These are phyloP conservation scores for Enteromius fasciolatus DNA, from an alignment of 2,797 vertebrate species.

Conservation along the genomic window DNA sequence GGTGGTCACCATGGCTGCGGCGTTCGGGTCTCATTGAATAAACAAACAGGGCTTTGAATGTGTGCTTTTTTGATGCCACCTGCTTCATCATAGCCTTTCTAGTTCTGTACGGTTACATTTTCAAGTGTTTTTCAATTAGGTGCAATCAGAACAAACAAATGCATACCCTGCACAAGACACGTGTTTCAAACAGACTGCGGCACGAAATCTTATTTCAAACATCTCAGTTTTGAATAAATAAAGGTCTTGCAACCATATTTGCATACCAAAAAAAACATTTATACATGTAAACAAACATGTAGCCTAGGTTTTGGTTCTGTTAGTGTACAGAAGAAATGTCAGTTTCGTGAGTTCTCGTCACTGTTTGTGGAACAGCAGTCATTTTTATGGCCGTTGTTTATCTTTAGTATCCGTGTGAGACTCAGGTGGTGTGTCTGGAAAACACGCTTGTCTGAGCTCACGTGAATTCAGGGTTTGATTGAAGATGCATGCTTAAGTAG, in stretches of 20 bases:
- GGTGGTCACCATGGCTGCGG: constrained; percentile 70
- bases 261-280: background rate
- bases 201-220: constrained; percentile 5
- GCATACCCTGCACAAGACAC: background rate
- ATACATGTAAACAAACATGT: background rate
- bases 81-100: constrained; percentile 23
- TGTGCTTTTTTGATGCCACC: constrained; percentile 47
- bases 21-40: constrained; percentile 66
- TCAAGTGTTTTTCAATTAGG: constrained; percentile 28
- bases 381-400: constrained; percentile 51
- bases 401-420: constrained; percentile 47
- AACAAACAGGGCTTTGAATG: constrained; percentile 69
- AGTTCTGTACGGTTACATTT: constrained; percentile 5
- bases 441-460: constrained; percentile 56
- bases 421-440: constrained; percentile 72
- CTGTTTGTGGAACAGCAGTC: constrained; percentile 24
- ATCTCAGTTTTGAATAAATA: background rate
- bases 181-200: background rate
- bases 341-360: background rate
- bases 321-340: background rate
- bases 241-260: background rate
- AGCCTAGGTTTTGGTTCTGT: background rate
- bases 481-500: constrained; percentile 61
- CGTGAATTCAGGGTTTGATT: constrained; percentile 45
- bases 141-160: constrained; percentile 15